Evolutionary conservation across 2,797 vertebrate genomes (phyloP).

Genomic region (Gambusia yucatana): DNA sequence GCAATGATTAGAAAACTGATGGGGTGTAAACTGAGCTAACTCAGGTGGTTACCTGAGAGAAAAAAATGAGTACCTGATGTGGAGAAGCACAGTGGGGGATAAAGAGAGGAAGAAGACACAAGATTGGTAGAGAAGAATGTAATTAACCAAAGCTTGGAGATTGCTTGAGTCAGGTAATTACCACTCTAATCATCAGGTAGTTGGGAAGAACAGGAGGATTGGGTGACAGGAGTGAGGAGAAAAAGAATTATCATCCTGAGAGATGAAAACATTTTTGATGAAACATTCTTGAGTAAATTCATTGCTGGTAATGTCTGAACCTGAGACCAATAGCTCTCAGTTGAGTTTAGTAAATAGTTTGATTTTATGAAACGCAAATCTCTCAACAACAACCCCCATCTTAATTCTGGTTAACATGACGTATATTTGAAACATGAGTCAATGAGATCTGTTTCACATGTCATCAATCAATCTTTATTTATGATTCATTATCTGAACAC

Average conservation of each 20-base stretch:
- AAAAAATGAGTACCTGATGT: slow-evolving; percentile 58
- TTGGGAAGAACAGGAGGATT: slow-evolving; percentile 37
- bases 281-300: background rate
- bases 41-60: slow-evolving; percentile 20
- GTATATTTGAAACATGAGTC: background rate
- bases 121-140: slow-evolving; percentile 58
- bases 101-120: slow-evolving; percentile 7
- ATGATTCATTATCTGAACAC: slow-evolving; percentile 4
- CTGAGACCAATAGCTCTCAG: background rate
- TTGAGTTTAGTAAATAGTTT: background rate
- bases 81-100: slow-evolving; percentile 12
- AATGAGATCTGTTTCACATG: background rate
- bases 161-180: slow-evolving; percentile 71
- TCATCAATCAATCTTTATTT: slow-evolving; percentile 2
- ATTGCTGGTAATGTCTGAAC: background rate
- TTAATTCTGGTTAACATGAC: background rate
- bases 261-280: background rate
- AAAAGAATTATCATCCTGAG: background rate
- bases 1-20: slow-evolving; percentile 19
- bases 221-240: slow-evolving; percentile 26
- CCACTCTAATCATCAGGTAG: slow-evolving; percentile 72
- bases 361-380: background rate
- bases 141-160: slow-evolving; percentile 68
- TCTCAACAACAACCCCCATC: background rate
- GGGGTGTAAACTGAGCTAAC: slow-evolving; percentile 27